Conservation (phyloP, 2,797 vertebrate species). For the Sebastes trivittatus region DNA sequence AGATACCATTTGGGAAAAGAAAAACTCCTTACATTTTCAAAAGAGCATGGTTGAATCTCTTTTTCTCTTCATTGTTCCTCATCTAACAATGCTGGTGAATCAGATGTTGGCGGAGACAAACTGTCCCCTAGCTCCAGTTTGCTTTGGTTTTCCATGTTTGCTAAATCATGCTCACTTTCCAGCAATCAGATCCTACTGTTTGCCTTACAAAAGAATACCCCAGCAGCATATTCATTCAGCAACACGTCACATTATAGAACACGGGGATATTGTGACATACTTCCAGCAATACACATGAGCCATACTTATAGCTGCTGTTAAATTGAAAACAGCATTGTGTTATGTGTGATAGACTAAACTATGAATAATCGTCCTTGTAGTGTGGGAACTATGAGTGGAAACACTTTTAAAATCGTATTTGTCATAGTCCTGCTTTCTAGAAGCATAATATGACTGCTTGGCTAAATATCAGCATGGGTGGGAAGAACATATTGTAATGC, state of each 20-base stretch:
- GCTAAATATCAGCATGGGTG: constrained; percentile 42
- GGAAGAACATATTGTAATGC: constrained; percentile 53
- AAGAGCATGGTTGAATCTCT: not conserved
- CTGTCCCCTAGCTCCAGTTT: not conserved
- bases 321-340: not conserved
- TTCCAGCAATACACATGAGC: not conserved
- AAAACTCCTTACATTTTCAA: not conserved
- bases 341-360: constrained; percentile 10
- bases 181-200: not conserved
- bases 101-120: not conserved
- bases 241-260: not conserved
- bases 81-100: not conserved
- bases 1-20: too few species aligned
- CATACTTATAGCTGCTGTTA: not conserved
- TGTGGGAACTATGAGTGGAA: not conserved
- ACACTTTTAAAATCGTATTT: constrained; percentile 27
- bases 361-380: constrained; percentile 2
- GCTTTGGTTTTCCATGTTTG: not conserved
- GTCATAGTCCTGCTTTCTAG: constrained; percentile 23
- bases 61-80: not conserved
- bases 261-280: not conserved
- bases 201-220: not conserved
- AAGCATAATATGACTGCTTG: constrained; percentile 36
- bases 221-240: not conserved
- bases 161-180: not conserved